Base-by-base conservation (phyloP, 2,113 vertebrate species). In the Salminus brasiliensis region DNA sequence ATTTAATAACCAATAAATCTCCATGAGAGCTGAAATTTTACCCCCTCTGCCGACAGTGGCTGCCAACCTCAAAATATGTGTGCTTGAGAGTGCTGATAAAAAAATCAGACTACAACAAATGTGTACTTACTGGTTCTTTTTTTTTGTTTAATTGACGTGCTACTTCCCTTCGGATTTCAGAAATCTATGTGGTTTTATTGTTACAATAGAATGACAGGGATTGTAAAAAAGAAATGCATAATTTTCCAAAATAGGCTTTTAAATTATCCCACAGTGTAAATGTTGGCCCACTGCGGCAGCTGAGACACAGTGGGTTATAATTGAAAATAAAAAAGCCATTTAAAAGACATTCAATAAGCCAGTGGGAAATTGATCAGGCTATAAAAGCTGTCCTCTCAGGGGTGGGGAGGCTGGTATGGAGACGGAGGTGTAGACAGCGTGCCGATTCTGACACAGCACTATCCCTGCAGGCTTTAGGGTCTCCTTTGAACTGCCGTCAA, bases 1-100 rank as follows among this genome's bases (percentile, higher is more conserved):
- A 91, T 87, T 92, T 92, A 94, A 93, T 92, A 91, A 91, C 86
- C 89, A 87, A 93, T 93, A 92, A 93, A 93, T 93, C 91, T 89
- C 60, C 21, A 79, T 74, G 79, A 83, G 88, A 84, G 87, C 87
- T 88, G 74, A 91, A 81, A 88, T 89, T 90, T 91, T 85, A 92
- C 89, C 87, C 86, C 81, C 81, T 78, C 18, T 63, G 34, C 65
- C 74, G 72, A 83, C 82, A 63, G 29, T 74, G 75, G 73, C 52
- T 75, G 82, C 32, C 47, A 55, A 15, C 62, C 43, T 41, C 25
- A 30, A 78, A 66, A 60, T 72, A 36, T 65, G 53, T 57, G 5
- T 55, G 59, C 57, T 68, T 65, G 41, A 55, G 53, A 69, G 23
- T 30, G 25, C 47, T 53, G 36, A 30, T 63, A 63, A 30, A 72